Conservation (phyloP, 2,113 vertebrate genomes). For the Callopanchax toddi region DNA sequence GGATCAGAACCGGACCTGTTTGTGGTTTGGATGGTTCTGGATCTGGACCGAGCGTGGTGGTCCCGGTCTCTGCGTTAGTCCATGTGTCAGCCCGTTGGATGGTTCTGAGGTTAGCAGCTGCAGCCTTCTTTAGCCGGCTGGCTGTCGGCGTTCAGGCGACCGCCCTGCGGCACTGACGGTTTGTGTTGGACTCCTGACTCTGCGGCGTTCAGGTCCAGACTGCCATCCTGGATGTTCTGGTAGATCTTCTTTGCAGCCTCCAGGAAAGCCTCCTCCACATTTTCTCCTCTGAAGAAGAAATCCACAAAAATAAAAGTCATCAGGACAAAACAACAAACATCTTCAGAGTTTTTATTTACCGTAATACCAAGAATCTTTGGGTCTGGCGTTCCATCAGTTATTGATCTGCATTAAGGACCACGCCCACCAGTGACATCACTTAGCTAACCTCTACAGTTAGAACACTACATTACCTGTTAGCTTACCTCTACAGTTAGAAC, state of each 20-base stretch:
- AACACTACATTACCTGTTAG: no score
- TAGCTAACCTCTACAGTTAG: no score
- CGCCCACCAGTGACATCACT: no score
- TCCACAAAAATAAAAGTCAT: not conserved
- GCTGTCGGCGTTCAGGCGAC: slow-evolving; percentile 90
- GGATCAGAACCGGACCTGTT: no score
- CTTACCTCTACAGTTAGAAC: no score
- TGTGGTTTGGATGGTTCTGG: no score
- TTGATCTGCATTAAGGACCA: no score
- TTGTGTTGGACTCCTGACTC: slow-evolving; percentile 98
- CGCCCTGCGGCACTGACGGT: slow-evolving; percentile 92
- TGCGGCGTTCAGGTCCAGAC: slow-evolving; percentile 96
- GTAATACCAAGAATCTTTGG: no score
- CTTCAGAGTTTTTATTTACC: no score
- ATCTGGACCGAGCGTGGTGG: not conserved
- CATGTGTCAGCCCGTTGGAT: slow-evolving; percentile 5
- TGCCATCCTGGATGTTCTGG: slow-evolving; percentile 98
- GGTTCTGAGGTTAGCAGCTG: slow-evolving; percentile 86
- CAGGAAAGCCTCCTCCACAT: slow-evolving; percentile 96
- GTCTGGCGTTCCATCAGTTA: no score
- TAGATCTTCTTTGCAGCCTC: slow-evolving; percentile 99
- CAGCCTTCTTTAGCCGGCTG: slow-evolving; percentile 95
- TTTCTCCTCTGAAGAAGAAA: slow-evolving; percentile 85
- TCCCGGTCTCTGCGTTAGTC: slow-evolving; percentile 6
- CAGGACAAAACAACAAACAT: not conserved